Conservation (phyloP, 1,140 invertebrate genomes). For the Bombus difficillimus region DNA sequence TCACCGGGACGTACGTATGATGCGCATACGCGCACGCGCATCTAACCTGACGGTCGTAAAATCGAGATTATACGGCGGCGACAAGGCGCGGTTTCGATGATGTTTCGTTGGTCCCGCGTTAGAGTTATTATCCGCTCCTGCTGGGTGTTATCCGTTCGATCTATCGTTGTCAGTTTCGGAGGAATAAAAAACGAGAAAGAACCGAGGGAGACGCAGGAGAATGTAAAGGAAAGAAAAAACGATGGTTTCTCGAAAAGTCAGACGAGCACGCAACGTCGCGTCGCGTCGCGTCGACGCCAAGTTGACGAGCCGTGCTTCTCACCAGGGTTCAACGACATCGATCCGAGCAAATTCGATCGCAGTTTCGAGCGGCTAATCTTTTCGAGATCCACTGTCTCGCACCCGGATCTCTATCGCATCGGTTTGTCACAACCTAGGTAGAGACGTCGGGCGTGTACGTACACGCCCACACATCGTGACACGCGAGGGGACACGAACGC, state of each 20-base stretch:
- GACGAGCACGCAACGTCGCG: not conserved
- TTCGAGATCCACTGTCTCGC: constrained; percentile 9
- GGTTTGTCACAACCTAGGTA: constrained; percentile 38
- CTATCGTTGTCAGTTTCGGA: not conserved
- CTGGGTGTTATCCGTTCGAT: not conserved
- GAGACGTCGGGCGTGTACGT: constrained; percentile 7
- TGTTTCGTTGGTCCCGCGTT: not conserved
- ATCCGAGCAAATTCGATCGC: not conserved
- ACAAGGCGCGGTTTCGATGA: not conserved
- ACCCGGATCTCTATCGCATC: constrained; percentile 55
- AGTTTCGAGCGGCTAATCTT: not conserved
- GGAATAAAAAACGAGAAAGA: not conserved
- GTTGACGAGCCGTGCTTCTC: not conserved
- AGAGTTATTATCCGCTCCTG: not conserved
- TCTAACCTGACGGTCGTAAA: not conserved
- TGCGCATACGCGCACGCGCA: not conserved
- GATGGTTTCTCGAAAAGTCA: constrained; percentile 4
- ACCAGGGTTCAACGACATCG: not conserved
- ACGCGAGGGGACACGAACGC: not conserved
- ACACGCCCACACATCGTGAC: not conserved
- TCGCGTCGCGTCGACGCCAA: too few species aligned
- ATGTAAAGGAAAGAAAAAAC: not conserved
- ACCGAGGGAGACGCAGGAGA: not conserved
- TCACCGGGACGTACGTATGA: too few species aligned
- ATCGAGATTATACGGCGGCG: constrained; percentile 5